phyloP scores from a whole-genome alignment of 2,113 vertebrate species.

The Chaetura pelagica region DNA sequence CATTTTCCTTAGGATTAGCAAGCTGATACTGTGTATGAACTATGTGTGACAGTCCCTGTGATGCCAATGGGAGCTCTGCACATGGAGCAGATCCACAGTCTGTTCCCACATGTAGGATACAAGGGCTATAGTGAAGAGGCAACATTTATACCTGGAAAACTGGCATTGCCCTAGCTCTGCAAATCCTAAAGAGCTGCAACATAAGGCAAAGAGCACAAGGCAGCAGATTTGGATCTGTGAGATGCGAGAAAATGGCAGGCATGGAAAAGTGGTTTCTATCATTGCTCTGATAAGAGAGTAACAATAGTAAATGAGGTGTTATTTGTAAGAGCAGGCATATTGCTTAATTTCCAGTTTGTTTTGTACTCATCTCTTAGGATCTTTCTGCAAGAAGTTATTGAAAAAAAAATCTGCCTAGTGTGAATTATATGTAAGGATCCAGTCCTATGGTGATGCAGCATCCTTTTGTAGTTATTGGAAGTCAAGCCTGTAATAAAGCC shows the following conservation, averaged over 20 bases:
- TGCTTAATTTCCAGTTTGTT: neutral
- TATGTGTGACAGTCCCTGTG: neutral
- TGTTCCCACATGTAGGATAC: neutral
- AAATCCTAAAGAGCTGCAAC: neutral
- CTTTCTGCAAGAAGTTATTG: neutral
- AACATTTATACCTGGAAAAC: neutral
- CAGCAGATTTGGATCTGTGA: neutral
- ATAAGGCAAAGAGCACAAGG: neutral
- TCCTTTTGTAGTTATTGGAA: neutral
- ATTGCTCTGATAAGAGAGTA: neutral
- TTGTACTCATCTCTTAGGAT: neutral
- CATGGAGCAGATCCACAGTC: neutral
- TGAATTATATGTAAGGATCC: neutral
- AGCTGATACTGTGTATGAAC: neutral
- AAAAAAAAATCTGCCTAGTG: neutral
- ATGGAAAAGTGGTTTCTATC: neutral
- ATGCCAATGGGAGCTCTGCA: neutral
- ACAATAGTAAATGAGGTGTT: neutral
- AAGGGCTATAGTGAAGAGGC: neutral
- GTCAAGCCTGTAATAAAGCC: neutral
- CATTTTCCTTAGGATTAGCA: neutral
- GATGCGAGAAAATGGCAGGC: neutral
- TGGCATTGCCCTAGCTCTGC: neutral
- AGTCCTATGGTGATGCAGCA: neutral
- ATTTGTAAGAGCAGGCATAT: neutral